Evolutionary conservation across 2,888 invertebrate species (phyloP).

Genomic region (Oscheius myriophilus): DNA sequence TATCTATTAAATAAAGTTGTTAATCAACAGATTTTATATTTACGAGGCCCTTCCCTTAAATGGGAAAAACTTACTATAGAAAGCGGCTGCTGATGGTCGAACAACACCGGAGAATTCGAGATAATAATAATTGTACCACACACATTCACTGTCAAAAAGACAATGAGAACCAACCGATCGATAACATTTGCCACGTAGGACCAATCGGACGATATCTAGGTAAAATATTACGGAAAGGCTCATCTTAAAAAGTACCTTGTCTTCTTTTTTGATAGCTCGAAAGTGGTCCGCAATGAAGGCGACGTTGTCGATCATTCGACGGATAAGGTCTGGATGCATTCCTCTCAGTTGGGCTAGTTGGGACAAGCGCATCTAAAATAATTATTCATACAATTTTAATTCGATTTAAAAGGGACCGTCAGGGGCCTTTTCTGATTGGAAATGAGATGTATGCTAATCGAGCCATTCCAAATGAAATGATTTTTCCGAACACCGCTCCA

Average conservation of each 20-base stretch:
- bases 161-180: constrained; percentile 65
- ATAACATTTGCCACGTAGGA: constrained; percentile 69
- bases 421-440: no score
- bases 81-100: constrained; percentile 59
- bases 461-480: no score
- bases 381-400: neutral
- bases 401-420: no score
- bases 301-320: constrained; percentile 70
- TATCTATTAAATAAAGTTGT: no score
- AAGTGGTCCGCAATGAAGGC: constrained; percentile 69
- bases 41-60: no score
- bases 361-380: constrained; percentile 53
- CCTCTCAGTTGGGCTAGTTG: constrained; percentile 65
- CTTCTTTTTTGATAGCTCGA: constrained; percentile 63
- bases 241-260: constrained; percentile 50
- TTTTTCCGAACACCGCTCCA: no score
- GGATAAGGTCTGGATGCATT: constrained; percentile 69
- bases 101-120: constrained; percentile 60
- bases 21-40: no score
- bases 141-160: constrained; percentile 63
- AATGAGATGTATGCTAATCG: no score
- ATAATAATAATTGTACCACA: constrained; percentile 63
- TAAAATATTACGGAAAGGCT: neutral
- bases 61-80: constrained; percentile 41
- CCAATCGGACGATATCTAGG: constrained; percentile 69